Conservation (phyloP, 2,888 invertebrate genomes). For the Macaria notata region DNA sequence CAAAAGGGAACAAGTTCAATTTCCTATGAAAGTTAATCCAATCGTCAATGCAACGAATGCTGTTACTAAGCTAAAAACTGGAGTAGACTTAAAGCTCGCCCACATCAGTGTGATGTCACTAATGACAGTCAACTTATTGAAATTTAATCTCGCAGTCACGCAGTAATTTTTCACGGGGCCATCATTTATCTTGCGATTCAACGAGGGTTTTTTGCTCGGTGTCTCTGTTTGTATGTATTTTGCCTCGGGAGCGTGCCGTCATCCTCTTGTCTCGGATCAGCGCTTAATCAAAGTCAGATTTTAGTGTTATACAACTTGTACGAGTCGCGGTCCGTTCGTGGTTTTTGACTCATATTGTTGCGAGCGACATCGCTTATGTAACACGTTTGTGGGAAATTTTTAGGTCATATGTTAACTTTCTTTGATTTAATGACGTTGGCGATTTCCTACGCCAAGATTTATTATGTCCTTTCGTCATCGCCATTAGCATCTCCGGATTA, state of each 20-base stretch:
- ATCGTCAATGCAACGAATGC: not conserved
- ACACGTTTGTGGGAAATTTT: slow-evolving; percentile 6
- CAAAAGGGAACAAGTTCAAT: slow-evolving; percentile 23
- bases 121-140: slow-evolving; percentile 36
- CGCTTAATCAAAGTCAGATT: slow-evolving; percentile 29
- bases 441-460: slow-evolving; percentile 3
- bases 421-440: slow-evolving; percentile 14
- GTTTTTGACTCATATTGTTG: slow-evolving; percentile 24
- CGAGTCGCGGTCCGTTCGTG: slow-evolving; percentile 10
- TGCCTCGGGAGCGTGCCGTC: slow-evolving; percentile 28
- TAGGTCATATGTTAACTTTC: slow-evolving; percentile 23
- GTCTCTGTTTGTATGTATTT: slow-evolving; percentile 29
- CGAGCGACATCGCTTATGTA: slow-evolving; percentile 15
- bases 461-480: slow-evolving; percentile 6
- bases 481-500: slow-evolving; percentile 1
- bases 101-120: slow-evolving; percentile 29
- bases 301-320: slow-evolving; percentile 20
- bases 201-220: slow-evolving; percentile 29
- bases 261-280: slow-evolving; percentile 22
- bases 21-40: slow-evolving; percentile 30
- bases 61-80: slow-evolving; percentile 4
- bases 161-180: slow-evolving; percentile 47
- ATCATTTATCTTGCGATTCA: slow-evolving; percentile 37
- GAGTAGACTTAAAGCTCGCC: slow-evolving; percentile 17
- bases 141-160: slow-evolving; percentile 51